phyloP scores from a whole-genome alignment of 2,113 vertebrate genomes.

The Lates calcarifer region DNA sequence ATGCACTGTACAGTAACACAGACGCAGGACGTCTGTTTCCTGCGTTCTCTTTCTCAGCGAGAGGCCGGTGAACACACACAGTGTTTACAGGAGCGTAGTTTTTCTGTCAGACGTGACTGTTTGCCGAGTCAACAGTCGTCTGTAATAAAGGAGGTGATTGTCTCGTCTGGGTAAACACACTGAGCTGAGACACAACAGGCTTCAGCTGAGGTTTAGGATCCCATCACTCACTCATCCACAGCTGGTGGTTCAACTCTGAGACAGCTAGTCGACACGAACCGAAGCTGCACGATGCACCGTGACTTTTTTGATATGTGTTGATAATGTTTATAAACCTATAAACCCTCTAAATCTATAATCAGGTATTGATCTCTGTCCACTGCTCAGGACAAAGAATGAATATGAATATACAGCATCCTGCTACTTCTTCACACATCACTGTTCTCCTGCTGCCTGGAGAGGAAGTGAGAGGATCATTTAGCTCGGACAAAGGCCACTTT shows the following conservation, averaged over 20 bases:
- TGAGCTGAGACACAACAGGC: conserved; percentile 14
- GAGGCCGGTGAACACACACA: background rate
- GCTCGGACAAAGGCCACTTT: background rate
- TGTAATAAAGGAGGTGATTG: conserved; percentile 34
- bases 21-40: background rate
- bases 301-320: too few relatives aligned
- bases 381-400: background rate
- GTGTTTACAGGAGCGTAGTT: conserved; percentile 18
- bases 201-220: background rate
- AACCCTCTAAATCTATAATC: too few relatives aligned
- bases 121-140: conserved; percentile 52
- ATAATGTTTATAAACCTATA: background rate
- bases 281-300: too few relatives aligned
- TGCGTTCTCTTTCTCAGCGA: background rate
- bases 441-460: background rate
- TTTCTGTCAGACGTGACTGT: conserved; percentile 19
- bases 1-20: rapidly evolving
- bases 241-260: background rate
- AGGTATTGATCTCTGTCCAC: background rate
- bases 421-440: background rate
- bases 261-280: background rate
- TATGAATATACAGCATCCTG: background rate
- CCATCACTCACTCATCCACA: background rate
- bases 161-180: conserved; percentile 46
- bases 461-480: background rate